A percentile compares a stretch with the other conserved stretches of the same genome.
These are phyloP conservation scores for Eurosta solidaginis DNA, from an alignment of 1,140 invertebrate genomes.

Conservation along the genomic window DNA sequence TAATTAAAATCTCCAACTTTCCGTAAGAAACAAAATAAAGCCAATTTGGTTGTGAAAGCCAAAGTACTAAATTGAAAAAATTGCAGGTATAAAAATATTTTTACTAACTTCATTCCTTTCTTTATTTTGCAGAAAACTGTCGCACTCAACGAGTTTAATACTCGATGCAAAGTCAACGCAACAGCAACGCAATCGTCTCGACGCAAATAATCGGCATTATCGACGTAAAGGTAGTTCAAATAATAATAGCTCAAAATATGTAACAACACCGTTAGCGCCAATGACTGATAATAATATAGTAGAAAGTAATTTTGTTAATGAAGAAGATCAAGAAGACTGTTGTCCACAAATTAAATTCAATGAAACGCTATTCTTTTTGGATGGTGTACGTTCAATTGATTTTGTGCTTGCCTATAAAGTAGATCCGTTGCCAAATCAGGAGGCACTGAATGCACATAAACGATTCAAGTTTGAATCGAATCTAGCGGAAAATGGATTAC, in stretches of 20 bases:
- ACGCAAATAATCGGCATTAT: background rate
- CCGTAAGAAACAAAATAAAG: background rate
- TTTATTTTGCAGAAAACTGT: background rate
- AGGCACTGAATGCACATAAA: constrained; percentile 58
- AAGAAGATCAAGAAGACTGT: constrained; percentile 28
- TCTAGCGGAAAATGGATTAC: constrained; percentile 70
- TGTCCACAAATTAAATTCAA: constrained; percentile 52
- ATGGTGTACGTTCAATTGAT: constrained; percentile 73
- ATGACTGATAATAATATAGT: constrained; percentile 42
- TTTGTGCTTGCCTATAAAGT: constrained; percentile 78
- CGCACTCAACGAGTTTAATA: background rate
- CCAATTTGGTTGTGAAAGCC: background rate
- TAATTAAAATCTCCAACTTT: background rate
- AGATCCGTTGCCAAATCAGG: constrained; percentile 59
- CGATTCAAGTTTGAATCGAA: constrained; percentile 70
- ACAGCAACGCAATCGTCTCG: background rate
- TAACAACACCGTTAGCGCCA: constrained; percentile 45
- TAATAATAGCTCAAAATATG: background rate
- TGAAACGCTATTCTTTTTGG: constrained; percentile 69
- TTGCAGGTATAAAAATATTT: background rate
- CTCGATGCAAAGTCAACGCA: background rate
- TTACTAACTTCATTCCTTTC: background rate
- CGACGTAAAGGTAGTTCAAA: background rate
- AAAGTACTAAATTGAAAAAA: background rate
- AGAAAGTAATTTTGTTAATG: constrained; percentile 28